These are phyloP conservation scores for Mythimna loreyi DNA, from an alignment of 2,888 invertebrate genomes.

Conservation along the genomic window DNA sequence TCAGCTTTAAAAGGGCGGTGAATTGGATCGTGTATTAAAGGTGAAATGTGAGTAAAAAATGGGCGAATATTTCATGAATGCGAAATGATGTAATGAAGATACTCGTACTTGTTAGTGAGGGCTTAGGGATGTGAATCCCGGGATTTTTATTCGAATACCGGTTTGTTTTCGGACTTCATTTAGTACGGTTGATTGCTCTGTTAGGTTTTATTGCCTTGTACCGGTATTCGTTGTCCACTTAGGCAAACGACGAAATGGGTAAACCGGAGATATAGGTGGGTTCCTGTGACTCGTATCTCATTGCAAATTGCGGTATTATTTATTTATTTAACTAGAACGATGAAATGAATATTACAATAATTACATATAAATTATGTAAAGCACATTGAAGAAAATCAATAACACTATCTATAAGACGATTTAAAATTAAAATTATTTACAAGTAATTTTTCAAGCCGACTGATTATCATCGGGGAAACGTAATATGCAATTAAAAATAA, in stretches of 20 bases:
- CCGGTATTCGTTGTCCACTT: not conserved
- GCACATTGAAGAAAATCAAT: too few relatives aligned
- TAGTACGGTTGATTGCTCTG: slow-evolving; percentile 29
- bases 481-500: too few relatives aligned
- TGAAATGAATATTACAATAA: too few relatives aligned
- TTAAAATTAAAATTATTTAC: too few relatives aligned
- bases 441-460: too few relatives aligned
- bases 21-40: slow-evolving; percentile 44
- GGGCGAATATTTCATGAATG: slow-evolving; percentile 39
- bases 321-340: too few relatives aligned
- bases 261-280: not conserved
- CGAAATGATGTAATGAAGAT: slow-evolving; percentile 48
- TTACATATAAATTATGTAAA: too few relatives aligned
- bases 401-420: too few relatives aligned
- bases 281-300: not conserved
- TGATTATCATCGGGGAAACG: too few relatives aligned
- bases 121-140: slow-evolving; percentile 23
- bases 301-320: too few relatives aligned
- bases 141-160: slow-evolving; percentile 23
- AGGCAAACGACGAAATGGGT: slow-evolving; percentile 3
- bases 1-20: slow-evolving; percentile 25
- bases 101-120: slow-evolving; percentile 43
- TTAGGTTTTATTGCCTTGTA: slow-evolving; percentile 18
- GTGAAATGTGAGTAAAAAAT: slow-evolving; percentile 44
- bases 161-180: slow-evolving; percentile 35